Percentiles rank a stretch among this genome's conserved stretches.
These are phyloP conservation scores for Gallinago stenura DNA, from an alignment of 2,797 vertebrate species.

Conservation along the genomic window DNA sequence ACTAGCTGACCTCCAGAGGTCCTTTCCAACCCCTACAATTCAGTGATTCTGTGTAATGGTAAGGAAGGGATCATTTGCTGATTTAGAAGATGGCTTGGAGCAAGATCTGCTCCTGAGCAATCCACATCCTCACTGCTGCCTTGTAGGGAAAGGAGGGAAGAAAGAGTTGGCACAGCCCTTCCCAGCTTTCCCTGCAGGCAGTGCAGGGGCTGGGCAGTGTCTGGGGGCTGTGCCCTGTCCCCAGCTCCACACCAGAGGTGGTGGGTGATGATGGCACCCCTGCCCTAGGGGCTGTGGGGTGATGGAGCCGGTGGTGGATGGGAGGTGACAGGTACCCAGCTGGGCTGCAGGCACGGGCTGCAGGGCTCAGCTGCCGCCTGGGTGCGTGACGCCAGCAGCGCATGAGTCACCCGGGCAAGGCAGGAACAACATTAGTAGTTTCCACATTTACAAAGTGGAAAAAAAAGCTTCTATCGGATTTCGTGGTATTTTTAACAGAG, in stretches of 20 bases:
- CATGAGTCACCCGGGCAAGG: constrained; percentile 27
- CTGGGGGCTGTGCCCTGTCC: neutral
- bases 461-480: neutral
- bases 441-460: neutral
- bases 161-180: accelerated
- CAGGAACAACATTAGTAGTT: neutral
- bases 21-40: no score
- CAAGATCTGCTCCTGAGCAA: neutral
- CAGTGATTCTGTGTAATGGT: no score
- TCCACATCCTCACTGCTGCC: neutral
- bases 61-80: neutral
- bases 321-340: neutral
- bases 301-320: neutral
- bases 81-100: neutral
- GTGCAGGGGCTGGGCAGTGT: neutral
- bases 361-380: neutral
- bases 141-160: neutral
- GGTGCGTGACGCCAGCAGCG: constrained; percentile 30
- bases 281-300: neutral
- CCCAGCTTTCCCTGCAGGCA: neutral
- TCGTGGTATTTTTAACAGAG: neutral
- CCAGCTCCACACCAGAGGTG: neutral
- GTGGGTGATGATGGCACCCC: neutral
- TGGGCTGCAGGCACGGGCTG: neutral
- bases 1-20: no score